Conservation (phyloP, 1,140 invertebrate species). For the Polyergus mexicanus region DNA sequence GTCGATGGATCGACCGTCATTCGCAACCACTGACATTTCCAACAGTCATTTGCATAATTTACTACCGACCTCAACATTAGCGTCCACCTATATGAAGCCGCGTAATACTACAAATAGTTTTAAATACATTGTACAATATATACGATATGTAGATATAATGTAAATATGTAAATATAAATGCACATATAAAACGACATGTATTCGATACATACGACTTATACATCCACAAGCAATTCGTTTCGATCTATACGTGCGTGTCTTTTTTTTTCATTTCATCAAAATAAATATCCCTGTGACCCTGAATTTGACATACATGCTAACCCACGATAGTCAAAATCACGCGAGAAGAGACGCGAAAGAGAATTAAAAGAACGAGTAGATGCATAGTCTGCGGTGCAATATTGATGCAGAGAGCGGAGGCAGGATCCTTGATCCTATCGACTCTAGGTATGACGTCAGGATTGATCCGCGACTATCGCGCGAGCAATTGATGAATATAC, state of each 20-base stretch:
- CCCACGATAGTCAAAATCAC: constrained; percentile 67
- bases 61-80: constrained; percentile 70
- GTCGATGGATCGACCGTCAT: constrained; percentile 73
- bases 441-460: constrained; percentile 73
- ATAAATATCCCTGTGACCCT: constrained; percentile 69
- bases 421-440: constrained; percentile 76
- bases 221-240: not conserved
- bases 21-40: constrained; percentile 78
- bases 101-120: constrained; percentile 26
- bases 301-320: constrained; percentile 75
- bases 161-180: constrained; percentile 34
- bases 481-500: constrained; percentile 67
- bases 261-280: not conserved
- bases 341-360: not conserved
- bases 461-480: constrained; percentile 65
- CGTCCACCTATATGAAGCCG: constrained; percentile 26
- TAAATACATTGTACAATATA: constrained; percentile 11
- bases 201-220: not conserved
- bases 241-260: not conserved
- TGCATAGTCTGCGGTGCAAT: constrained; percentile 53
- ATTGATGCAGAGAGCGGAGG: constrained; percentile 52
- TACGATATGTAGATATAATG: constrained; percentile 19
- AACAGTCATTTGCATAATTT: constrained; percentile 80
- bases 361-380: not conserved
- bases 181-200: not conserved